Conservation (phyloP, 2,797 vertebrate genomes). For the Manis javanica region DNA sequence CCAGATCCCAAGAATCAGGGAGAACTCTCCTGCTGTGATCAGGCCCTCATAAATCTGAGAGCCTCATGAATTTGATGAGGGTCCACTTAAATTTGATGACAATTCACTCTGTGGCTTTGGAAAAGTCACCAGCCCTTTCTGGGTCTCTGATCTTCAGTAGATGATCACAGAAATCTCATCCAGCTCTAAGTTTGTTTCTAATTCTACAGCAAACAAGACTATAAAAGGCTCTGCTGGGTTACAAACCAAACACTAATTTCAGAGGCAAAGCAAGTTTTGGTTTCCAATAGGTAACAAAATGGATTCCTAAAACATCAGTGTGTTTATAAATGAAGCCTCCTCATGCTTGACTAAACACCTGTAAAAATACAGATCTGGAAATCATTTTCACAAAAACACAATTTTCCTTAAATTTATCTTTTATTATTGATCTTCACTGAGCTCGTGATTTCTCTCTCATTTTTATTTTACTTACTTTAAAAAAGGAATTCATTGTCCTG, state of each 20-base stretch:
- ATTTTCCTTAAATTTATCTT: neutral
- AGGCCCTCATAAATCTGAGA: neutral
- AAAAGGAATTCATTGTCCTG: neutral
- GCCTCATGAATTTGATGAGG: neutral
- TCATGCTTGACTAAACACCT: neutral
- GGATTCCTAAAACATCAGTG: neutral
- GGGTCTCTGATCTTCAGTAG: neutral
- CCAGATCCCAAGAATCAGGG: neutral
- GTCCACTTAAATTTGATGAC: neutral
- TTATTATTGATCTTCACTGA: neutral
- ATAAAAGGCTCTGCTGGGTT: neutral
- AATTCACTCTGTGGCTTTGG: neutral
- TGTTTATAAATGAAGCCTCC: neutral
- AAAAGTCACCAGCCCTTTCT: neutral
- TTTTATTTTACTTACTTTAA: conserved; percentile 50
- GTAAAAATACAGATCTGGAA: neutral
- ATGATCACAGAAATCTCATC: neutral
- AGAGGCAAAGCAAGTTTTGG: neutral
- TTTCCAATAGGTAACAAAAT: conserved; percentile 5
- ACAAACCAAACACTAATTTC: neutral
- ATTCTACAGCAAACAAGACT: neutral
- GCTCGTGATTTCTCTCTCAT: neutral
- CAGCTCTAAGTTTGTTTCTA: neutral
- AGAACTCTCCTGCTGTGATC: neutral
- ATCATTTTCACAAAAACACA: conserved; percentile 29